Base-by-base conservation (phyloP, 37 sponge, comb jelly and placozoan species). In the Ephydatia muelleri region DNA sequence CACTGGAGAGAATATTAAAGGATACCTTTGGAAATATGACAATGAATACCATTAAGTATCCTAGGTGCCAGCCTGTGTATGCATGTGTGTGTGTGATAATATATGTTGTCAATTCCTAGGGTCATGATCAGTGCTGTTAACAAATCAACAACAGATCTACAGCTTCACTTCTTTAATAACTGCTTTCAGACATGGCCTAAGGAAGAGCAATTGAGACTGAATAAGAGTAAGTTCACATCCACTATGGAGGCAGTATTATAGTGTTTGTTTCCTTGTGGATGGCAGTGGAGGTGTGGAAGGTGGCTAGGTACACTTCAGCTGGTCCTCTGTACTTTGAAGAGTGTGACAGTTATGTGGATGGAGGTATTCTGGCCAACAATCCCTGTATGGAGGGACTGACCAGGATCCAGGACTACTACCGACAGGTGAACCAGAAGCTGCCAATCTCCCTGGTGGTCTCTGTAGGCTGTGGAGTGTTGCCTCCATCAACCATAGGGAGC, bases 111-210 rank as follows among this genome's bases (percentile, higher is more conserved):
- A 28, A 79, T 26, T 34, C 48, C 21, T 65, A 90, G 90, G 65
- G 82, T 90, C 19, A 71, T 90, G 26, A 68, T 90, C 11, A 65
- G 70, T 27, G 81, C 90, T 39, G 90, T 90, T 67, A 82, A 90
- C 66, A 85, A 90, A 43, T 70, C 49, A 22, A 38, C 32, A 26
- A 70, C 70, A 30, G 75, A 85, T n/a, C 75, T 90, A 22, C 73
- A 90, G 70, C 78, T 90, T 16, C 67, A 40, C 38, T 90, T 85
- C 68, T 90, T 90, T 67, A 90, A 90, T 73, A 90, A 90, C 72
- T 90, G 86, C 67, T 85, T 85, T 76, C 64, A 82, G 23, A 57
- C 57, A 14, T 57, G 57, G 57, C 19, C 16, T 57, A 21, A 21
- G 16, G 57, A 57, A 13, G 57, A 57, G 57, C 9, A 14, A 57